Evolutionary conservation across 2,888 invertebrate species (phyloP).

Genomic region (Tridacna crocea): DNA sequence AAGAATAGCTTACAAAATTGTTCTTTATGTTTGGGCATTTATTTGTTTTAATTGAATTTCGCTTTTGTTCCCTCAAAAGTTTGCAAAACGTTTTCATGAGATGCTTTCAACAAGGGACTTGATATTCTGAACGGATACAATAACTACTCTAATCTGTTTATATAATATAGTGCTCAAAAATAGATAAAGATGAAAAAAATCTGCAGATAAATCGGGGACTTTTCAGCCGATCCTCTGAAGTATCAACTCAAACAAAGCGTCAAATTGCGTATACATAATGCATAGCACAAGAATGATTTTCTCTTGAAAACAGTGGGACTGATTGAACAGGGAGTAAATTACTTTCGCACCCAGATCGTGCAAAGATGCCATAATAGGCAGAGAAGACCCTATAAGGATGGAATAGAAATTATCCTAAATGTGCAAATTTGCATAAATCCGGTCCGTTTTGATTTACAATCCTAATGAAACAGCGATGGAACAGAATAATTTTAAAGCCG

Average conservation of each 20-base stretch:
- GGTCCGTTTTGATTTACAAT: slow-evolving; percentile 48
- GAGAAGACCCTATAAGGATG: neutral
- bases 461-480: slow-evolving; percentile 60
- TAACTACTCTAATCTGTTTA: too few relatives aligned
- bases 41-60: too few relatives aligned
- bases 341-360: slow-evolving; percentile 56
- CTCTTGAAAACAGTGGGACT: slow-evolving; percentile 56
- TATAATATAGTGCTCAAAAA: too few relatives aligned
- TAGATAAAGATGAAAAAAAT: too few relatives aligned
- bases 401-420: slow-evolving; percentile 56
- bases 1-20: too few relatives aligned
- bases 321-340: slow-evolving; percentile 67
- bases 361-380: slow-evolving; percentile 46
- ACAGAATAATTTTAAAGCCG: slow-evolving; percentile 28
- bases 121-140: too few relatives aligned
- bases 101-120: too few relatives aligned
- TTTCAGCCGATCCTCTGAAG: neutral
- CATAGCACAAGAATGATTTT: slow-evolving; percentile 20
- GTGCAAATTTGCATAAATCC: slow-evolving; percentile 64
- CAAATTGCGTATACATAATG: slow-evolving; percentile 9
- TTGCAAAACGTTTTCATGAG: too few relatives aligned
- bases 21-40: too few relatives aligned
- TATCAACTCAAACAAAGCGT: neutral
- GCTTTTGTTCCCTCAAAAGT: too few relatives aligned
- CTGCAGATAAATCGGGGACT: too few relatives aligned